These are phyloP conservation scores for Acanthiza pusilla DNA, from an alignment of 2,797 vertebrate genomes.

Conservation along the genomic window DNA sequence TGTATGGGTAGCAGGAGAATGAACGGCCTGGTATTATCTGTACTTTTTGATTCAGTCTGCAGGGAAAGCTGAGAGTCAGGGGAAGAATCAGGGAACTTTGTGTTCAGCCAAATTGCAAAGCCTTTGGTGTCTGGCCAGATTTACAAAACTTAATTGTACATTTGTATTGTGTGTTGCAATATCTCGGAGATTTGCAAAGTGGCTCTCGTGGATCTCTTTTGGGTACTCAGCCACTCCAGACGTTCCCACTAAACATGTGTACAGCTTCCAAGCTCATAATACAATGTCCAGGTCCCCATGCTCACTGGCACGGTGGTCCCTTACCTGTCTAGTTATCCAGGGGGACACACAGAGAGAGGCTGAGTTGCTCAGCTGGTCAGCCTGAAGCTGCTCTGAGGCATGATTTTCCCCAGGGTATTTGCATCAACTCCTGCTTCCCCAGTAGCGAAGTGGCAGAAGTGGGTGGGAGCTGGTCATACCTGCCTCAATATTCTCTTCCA, in stretches of 20 bases:
- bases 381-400: not conserved
- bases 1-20: not conserved
- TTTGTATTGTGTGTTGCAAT: conserved; percentile 27
- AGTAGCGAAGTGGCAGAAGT: not conserved
- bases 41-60: not conserved
- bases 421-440: not conserved
- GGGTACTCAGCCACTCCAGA: not conserved
- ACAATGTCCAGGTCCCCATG: fast-evolving
- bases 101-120: conserved; percentile 46
- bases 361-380: not conserved
- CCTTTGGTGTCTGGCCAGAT: conserved; percentile 43
- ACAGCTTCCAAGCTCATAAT: not conserved
- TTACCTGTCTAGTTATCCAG: not conserved
- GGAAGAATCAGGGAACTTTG: conserved; percentile 7
- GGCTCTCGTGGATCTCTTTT: not conserved
- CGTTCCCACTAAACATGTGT: not conserved
- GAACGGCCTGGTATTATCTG: conserved; percentile 23
- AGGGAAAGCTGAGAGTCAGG: conserved; percentile 24
- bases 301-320: fast-evolving
- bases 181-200: not conserved
- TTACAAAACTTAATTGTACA: conserved; percentile 1
- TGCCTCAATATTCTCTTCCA: not conserved
- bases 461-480: not conserved
- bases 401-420: not conserved
- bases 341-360: not conserved